Evolutionary conservation across 53 echinoderm and acorn worm species (phyloP).

Genomic region (Hippasteria phrygiana): DNA sequence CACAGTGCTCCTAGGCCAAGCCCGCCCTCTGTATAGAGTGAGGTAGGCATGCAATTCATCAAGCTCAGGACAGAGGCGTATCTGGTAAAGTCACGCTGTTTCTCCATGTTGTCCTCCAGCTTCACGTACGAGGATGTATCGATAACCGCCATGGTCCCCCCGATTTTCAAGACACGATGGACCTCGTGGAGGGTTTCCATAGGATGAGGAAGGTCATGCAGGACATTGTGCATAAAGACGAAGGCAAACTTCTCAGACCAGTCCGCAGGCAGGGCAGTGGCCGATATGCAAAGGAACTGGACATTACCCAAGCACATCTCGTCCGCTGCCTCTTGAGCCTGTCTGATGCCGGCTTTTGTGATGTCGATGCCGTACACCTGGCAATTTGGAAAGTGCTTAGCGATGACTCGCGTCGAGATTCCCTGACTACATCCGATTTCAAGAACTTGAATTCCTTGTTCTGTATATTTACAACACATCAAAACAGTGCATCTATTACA

Average conservation of each 20-base stretch:
- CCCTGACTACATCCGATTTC: slow-evolving; percentile 81
- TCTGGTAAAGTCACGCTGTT: background rate
- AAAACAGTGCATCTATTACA: background rate
- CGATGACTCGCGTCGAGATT: slow-evolving; percentile 49
- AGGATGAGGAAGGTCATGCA: slow-evolving; percentile 79
- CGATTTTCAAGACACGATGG: slow-evolving; percentile 65
- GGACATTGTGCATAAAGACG: slow-evolving; percentile 72
- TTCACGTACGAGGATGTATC: slow-evolving; percentile 65
- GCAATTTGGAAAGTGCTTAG: slow-evolving; percentile 72
- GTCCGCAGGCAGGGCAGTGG: slow-evolving; percentile 52
- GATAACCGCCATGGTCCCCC: slow-evolving; percentile 68
- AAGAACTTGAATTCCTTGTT: slow-evolving; percentile 71
- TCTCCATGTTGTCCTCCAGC: slow-evolving; percentile 61
- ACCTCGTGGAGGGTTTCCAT: slow-evolving; percentile 60
- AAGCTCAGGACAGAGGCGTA: slow-evolving; percentile 63
- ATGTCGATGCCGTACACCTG: slow-evolving; percentile 77
- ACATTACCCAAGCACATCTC: slow-evolving; percentile 58
- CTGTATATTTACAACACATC: slow-evolving; percentile 21
- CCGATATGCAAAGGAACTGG: slow-evolving; percentile 61
- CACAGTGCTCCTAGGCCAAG: slow-evolving; percentile 82
- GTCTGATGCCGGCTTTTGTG: slow-evolving; percentile 34
- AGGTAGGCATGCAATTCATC: slow-evolving; percentile 81
- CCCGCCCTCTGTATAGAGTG: slow-evolving; percentile 63
- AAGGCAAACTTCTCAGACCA: slow-evolving; percentile 78
- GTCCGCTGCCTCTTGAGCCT: slow-evolving; percentile 22